phyloP scores from a whole-genome alignment of 2,888 invertebrate genomes.

The Willowsia nigromaculata region DNA sequence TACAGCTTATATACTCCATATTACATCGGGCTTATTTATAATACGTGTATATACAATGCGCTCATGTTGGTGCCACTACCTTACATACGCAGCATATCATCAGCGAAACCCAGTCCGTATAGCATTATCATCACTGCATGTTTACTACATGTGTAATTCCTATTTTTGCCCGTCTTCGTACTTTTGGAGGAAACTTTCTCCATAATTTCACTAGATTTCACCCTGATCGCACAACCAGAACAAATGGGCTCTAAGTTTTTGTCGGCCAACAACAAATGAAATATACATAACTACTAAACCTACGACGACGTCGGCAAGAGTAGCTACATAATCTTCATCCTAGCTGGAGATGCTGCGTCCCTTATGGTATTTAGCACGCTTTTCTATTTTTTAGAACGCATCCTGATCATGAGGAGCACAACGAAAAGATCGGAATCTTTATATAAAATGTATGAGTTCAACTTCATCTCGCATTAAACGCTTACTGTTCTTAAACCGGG shows the following conservation, averaged over 20 bases:
- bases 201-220: conserved; percentile 77
- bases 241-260: conserved; percentile 60
- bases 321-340: not conserved
- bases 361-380: conserved; percentile 36
- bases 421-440: conserved; percentile 1
- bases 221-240: conserved; percentile 72
- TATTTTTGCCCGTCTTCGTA: not conserved
- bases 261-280: conserved; percentile 53
- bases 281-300: conserved; percentile 35
- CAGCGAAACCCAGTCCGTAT: not conserved
- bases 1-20: too few species aligned
- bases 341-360: not conserved
- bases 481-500: not conserved
- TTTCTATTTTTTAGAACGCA: not conserved
- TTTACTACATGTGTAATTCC: not conserved
- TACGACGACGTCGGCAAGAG: not conserved
- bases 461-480: conserved; percentile 6
- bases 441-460: conserved; percentile 36
- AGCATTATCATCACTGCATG: not conserved
- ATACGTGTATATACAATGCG: not conserved
- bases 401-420: conserved; percentile 3
- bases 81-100: not conserved
- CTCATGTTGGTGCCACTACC: not conserved
- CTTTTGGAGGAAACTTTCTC: conserved; percentile 73
- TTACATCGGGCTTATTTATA: too few species aligned